Percentiles rank a stretch among this genome's conserved stretches.
These are phyloP conservation scores for Xenotilapia flavipinnis DNA, from an alignment of 2,113 vertebrate species.

Conservation along the genomic window DNA sequence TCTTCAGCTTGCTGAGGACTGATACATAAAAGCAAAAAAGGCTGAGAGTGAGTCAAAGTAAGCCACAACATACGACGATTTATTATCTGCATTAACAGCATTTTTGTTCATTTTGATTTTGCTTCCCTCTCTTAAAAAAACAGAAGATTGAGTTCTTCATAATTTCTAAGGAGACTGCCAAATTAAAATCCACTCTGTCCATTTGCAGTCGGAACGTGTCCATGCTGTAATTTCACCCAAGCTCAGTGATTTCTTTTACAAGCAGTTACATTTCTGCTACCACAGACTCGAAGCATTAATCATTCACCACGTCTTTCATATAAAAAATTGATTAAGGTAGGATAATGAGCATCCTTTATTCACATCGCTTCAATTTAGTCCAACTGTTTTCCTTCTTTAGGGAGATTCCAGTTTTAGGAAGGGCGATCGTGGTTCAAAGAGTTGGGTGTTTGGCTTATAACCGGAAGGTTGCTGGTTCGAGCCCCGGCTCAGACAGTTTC, in stretches of 20 bases:
- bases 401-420: background rate
- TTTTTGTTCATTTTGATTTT: background rate
- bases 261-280: background rate
- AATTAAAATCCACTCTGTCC: background rate
- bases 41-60: background rate
- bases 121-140: background rate
- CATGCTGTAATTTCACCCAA: background rate
- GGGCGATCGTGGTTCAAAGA: rapidly evolving
- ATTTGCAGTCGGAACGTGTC: background rate
- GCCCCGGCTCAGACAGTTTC: rapidly evolving
- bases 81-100: background rate
- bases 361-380: background rate
- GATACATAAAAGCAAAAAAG: background rate
- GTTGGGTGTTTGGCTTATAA: rapidly evolving
- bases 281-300: background rate
- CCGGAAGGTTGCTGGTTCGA: rapidly evolving
- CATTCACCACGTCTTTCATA: background rate
- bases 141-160: background rate
- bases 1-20: background rate
- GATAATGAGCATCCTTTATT: background rate
- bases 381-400: background rate
- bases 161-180: background rate
- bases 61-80: background rate
- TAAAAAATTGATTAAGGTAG: background rate
- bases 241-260: background rate